Conservation (phyloP, 1,140 invertebrate genomes). For the Bombus waltoni region DNA sequence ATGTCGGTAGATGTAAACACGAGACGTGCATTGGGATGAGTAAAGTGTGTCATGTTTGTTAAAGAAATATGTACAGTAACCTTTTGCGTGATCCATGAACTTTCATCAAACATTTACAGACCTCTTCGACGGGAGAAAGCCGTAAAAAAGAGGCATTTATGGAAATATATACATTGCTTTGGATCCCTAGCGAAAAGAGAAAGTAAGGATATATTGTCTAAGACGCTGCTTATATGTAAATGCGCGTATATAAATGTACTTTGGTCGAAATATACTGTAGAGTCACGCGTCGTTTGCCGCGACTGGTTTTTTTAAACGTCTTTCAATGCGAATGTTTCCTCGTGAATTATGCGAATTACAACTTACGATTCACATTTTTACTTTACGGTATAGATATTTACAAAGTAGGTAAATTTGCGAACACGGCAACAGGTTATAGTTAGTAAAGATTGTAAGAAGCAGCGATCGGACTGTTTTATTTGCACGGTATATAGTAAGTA, state of each 20-base stretch:
- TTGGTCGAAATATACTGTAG: not conserved
- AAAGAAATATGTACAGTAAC: slow-evolving; percentile 44
- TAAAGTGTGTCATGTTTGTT: slow-evolving; percentile 41
- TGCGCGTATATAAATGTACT: slow-evolving; percentile 6
- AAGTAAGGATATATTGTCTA: slow-evolving; percentile 42
- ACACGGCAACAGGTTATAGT: not conserved
- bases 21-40: slow-evolving; percentile 21
- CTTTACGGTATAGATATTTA: not conserved
- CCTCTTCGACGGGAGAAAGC: slow-evolving; percentile 42
- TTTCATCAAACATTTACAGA: slow-evolving; percentile 38
- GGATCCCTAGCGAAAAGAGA: slow-evolving; percentile 17
- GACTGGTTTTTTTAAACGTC: not conserved
- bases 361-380: not conserved
- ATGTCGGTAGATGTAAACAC: not conserved
- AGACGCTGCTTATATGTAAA: not conserved
- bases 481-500: not conserved
- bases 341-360: not conserved
- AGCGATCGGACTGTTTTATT: not conserved
- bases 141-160: slow-evolving; percentile 44
- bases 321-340: not conserved
- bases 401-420: not conserved
- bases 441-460: not conserved
- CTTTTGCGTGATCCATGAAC: slow-evolving; percentile 47
- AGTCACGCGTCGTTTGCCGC: not conserved
- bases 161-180: slow-evolving; percentile 46